phyloP scores from a whole-genome alignment of 1,140 invertebrate genomes.

The Polypedilum pembai region DNA sequence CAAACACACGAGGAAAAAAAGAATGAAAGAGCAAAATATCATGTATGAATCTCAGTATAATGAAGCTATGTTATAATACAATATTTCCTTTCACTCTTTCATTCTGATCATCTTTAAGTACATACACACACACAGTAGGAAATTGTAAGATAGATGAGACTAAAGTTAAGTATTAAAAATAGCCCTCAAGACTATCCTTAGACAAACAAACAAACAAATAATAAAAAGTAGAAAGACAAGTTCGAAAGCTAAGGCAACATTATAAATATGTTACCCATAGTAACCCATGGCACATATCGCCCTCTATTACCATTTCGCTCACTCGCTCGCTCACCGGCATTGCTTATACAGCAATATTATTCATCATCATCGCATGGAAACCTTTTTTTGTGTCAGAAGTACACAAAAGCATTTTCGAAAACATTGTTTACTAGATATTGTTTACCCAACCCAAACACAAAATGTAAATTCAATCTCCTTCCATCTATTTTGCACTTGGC shows the following conservation, averaged over 20 bases:
- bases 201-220: slow-evolving; percentile 10
- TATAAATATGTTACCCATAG: slow-evolving; percentile 9
- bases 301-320: not conserved
- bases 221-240: not conserved
- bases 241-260: slow-evolving; percentile 11
- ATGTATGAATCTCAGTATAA: not conserved
- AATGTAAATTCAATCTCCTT: slow-evolving; percentile 17
- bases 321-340: not conserved
- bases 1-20: slow-evolving; percentile 33
- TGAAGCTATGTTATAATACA: no score
- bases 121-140: not conserved
- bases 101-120: not conserved
- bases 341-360: not conserved
- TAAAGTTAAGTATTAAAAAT: not conserved
- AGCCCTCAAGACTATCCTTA: slow-evolving; percentile 8
- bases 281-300: not conserved
- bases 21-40: no score
- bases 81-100: not conserved
- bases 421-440: not conserved
- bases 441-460: slow-evolving; percentile 23
- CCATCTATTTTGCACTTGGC: not conserved
- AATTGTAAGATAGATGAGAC: not conserved
- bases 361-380: not conserved
- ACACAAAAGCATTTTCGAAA: not conserved
- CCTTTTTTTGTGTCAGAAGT: not conserved